phyloP scores from a whole-genome alignment of 2,113 vertebrate species.

The Nicator chloris region DNA sequence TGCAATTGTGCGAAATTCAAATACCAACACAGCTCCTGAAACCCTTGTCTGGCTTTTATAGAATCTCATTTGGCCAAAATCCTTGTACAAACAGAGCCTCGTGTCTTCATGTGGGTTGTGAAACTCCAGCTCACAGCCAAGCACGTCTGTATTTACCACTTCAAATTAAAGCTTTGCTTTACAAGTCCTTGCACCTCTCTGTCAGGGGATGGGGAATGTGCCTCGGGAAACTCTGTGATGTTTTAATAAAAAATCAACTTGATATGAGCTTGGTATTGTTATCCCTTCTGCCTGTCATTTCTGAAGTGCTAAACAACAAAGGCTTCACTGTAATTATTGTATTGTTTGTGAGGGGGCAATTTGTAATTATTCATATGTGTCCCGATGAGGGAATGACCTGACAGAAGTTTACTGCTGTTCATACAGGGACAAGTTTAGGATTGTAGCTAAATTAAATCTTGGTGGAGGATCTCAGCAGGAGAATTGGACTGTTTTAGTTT shows the following conservation, averaged over 20 bases:
- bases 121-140: not conserved
- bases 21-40: not conserved
- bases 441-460: not conserved
- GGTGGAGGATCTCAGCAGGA: not conserved
- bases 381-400: not conserved
- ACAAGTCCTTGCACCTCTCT: not conserved
- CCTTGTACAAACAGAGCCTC: not conserved
- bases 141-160: not conserved
- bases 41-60: not conserved
- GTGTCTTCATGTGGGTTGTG: fast-evolving
- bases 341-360: not conserved
- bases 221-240: not conserved
- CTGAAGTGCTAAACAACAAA: not conserved
- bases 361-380: not conserved
- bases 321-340: not conserved
- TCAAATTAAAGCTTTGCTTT: not conserved
- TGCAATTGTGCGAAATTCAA: not conserved
- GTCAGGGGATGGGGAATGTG: not conserved
- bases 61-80: not conserved
- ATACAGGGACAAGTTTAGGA: not conserved
- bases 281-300: not conserved
- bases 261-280: not conserved
- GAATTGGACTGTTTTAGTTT: not conserved
- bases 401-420: not conserved
- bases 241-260: not conserved